Evolutionary conservation across 2,888 invertebrate genomes (phyloP), one percentile per base, ranked within the genome.

Genomic region (Chaetogeoica ovagalla): DNA sequence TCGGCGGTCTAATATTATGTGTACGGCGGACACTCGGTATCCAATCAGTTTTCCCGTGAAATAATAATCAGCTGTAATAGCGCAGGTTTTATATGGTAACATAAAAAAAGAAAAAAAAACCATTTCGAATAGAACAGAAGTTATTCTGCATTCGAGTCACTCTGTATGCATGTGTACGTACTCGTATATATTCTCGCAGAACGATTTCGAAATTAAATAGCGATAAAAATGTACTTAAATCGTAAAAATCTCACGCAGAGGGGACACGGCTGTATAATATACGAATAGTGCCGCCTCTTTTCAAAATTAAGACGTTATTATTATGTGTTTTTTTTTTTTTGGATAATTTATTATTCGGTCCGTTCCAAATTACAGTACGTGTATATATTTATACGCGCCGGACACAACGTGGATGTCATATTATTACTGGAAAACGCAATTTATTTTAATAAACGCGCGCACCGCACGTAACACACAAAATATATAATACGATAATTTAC

Each of bases 191-290:
- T 59, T 43, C 65, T 39, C 65, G 62, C 30, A 37, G 19, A 30
- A 52, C 30, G 60, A 17, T 77, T 77, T 70, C 37, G 39, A 70
- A 79, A 63, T 69, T 70, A 77, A 63, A 77, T 39, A 70, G 70
- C 63, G 62, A 79, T 70, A 79, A 79, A 79, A 70, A 71, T 19
- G 52, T 71, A 71, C 63, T 70, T 5, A 23, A 79, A 71, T 55
- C 77, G 70, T 79, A 55, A 79, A n/a, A 79, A 79, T 79, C 77
- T 79, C 77, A 63, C 70, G 77, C 70, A 55, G 77, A 37, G 60
- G 77, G 69, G 52, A 30, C 62, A 30, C 62, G 48, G 21, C 59
- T 43, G 43, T 7, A 43, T 43, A 43, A 13, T 48, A 15, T 72
- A 66, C 59, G 55, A 65, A 65, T 52, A 63, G 77, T 55, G 55